Percentiles rank a stretch among this genome's conserved stretches.
These are phyloP conservation scores for Lichenostomus cassidix DNA, from an alignment of 2,113 vertebrate species.

Conservation along the genomic window DNA sequence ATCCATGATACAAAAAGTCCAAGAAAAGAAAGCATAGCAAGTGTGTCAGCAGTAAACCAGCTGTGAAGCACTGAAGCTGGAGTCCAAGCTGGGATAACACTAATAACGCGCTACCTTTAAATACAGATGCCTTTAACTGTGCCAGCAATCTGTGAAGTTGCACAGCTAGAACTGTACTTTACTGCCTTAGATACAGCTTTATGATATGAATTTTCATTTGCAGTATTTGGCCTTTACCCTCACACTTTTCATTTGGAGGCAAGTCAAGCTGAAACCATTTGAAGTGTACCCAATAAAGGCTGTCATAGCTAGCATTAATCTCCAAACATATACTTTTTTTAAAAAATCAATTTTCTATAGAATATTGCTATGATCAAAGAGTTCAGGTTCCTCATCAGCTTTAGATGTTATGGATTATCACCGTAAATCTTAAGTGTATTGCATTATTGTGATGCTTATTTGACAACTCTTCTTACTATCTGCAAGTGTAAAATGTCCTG, in stretches of 20 bases:
- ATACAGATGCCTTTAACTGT: neutral
- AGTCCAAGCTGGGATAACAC: neutral
- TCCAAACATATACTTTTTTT: neutral
- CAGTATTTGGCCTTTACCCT: neutral
- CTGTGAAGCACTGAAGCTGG: neutral
- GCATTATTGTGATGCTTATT: neutral
- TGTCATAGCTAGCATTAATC: neutral
- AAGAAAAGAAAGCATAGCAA: neutral
- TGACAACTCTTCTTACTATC: neutral
- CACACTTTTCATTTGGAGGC: neutral
- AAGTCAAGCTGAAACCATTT: neutral
- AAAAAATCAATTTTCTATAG: neutral
- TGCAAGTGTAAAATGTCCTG: neutral
- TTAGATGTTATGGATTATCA: neutral
- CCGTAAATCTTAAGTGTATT: neutral
- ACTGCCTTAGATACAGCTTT: neutral
- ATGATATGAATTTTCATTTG: neutral
- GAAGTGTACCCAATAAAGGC: neutral
- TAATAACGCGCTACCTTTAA: neutral
- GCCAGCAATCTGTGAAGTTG: neutral
- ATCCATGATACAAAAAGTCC: neutral
- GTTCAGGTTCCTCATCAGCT: neutral
- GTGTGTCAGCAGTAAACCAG: neutral
- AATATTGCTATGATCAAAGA: neutral
- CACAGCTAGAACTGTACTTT: neutral